These are phyloP conservation scores for Drosophila kurseongensis DNA, from an alignment of 1,140 invertebrate genomes.

Conservation along the genomic window DNA sequence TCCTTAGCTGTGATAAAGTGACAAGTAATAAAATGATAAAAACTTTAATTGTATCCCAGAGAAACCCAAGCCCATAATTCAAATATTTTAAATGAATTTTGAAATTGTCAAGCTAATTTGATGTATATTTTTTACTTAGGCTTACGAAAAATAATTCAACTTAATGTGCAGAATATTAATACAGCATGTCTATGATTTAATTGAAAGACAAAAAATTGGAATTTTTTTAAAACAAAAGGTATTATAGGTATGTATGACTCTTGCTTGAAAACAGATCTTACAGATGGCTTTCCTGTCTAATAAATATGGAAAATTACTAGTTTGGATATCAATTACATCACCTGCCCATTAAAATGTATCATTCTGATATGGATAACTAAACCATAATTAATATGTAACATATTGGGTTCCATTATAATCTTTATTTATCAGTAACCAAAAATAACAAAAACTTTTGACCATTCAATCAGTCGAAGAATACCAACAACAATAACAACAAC, in stretches of 20 bases:
- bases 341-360: background rate
- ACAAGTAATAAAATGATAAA: background rate
- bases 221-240: too few species aligned
- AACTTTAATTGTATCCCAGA: too few species aligned
- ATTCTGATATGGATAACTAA: background rate
- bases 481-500: constrained; percentile 30
- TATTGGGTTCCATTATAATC: constrained; percentile 1
- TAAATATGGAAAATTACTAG: background rate
- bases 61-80: background rate
- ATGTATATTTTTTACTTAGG: too few species aligned
- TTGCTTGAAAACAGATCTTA: background rate
- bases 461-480: constrained; percentile 8
- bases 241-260: background rate
- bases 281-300: background rate
- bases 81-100: background rate
- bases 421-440: background rate
- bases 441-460: constrained; percentile 5
- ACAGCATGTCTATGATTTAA: too few species aligned
- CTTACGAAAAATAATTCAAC: too few species aligned
- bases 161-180: too few species aligned
- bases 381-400: background rate
- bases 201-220: too few species aligned
- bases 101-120: too few species aligned
- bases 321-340: constrained; percentile 12
- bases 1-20: background rate